Conservation (phyloP, 2,113 vertebrate genomes). For the Ptychochromis oligacanthus region DNA sequence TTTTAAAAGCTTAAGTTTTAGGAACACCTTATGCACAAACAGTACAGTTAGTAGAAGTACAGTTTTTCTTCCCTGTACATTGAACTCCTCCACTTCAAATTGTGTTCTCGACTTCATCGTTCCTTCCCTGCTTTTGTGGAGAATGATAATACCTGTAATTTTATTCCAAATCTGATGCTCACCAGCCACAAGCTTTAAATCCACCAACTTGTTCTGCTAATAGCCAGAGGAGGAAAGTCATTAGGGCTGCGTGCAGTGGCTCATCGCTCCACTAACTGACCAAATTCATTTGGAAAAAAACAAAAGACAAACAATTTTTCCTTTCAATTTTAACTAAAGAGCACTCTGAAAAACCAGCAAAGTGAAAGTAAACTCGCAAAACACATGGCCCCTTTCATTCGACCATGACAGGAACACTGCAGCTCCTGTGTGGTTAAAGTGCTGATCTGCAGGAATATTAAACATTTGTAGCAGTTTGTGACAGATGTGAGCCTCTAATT, state of each 20-base stretch:
- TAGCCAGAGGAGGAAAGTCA: slow-evolving; percentile 34
- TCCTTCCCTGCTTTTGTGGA: not conserved
- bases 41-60: not conserved
- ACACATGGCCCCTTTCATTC: not conserved
- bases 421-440: not conserved
- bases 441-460: slow-evolving; percentile 13
- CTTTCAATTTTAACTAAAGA: slow-evolving; percentile 18
- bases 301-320: slow-evolving; percentile 10
- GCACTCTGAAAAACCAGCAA: too few relatives aligned
- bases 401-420: not conserved
- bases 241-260: slow-evolving; percentile 14
- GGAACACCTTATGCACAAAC: not conserved
- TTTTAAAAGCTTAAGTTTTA: not conserved
- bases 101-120: too few relatives aligned
- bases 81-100: too few relatives aligned
- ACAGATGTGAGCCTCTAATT: slow-evolving; percentile 44
- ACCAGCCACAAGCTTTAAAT: slow-evolving; percentile 38
- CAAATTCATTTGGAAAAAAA: slow-evolving; percentile 42
- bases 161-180: slow-evolving; percentile 4
- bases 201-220: slow-evolving; percentile 23
- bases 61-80: not conserved
- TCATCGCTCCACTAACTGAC: slow-evolving; percentile 45
- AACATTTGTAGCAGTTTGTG: slow-evolving; percentile 15
- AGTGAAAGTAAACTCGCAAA: not conserved
- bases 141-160: slow-evolving; percentile 28